Evolutionary conservation across 1,140 invertebrate species (phyloP).

Genomic region (Belonocnema kinseyi): DNA sequence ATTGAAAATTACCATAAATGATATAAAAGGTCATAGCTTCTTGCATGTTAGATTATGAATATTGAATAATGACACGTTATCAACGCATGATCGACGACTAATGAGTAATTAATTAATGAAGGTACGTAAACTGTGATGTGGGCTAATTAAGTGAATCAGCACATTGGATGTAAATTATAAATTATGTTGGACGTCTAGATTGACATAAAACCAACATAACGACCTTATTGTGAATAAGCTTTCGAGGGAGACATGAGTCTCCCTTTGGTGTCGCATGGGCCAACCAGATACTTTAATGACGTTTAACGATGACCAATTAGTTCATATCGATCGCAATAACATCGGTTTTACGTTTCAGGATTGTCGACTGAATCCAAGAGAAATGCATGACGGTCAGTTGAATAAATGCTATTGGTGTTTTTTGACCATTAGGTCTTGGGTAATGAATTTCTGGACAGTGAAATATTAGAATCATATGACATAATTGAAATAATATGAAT

Average conservation of each 20-base stretch:
- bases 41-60: too few species aligned
- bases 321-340: slow-evolving; percentile 64
- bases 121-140: too few species aligned
- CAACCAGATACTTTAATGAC: slow-evolving; percentile 75
- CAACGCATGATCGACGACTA: too few species aligned
- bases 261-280: slow-evolving; percentile 53
- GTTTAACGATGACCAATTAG: slow-evolving; percentile 72
- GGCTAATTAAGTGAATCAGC: too few species aligned
- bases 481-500: not conserved
- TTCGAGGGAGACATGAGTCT: not conserved
- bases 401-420: slow-evolving; percentile 50
- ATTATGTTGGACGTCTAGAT: too few species aligned
- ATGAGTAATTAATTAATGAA: too few species aligned
- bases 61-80: too few species aligned
- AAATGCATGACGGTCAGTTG: not conserved
- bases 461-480: not conserved
- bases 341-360: slow-evolving; percentile 63
- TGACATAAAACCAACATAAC: too few species aligned
- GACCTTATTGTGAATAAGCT: not conserved
- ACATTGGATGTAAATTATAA: too few species aligned
- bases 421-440: slow-evolving; percentile 60
- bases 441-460: not conserved
- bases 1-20: too few species aligned
- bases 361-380: slow-evolving; percentile 26
- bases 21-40: too few species aligned